Conservation (phyloP, 1,140 invertebrate species). For the Drosophila littoralis region DNA sequence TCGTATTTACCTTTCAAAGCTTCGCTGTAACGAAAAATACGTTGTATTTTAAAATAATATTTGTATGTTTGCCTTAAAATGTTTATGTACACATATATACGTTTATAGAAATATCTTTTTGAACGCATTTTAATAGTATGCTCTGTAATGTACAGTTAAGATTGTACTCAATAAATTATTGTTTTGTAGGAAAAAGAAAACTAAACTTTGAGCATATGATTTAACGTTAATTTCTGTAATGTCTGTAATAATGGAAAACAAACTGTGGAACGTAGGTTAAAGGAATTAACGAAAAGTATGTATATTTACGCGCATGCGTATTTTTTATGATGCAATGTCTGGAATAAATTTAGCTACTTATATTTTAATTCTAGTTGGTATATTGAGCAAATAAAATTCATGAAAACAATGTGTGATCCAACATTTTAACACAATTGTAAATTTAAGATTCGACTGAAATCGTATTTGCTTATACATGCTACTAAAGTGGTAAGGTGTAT, state of each 20-base stretch:
- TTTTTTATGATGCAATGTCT: constrained; percentile 8
- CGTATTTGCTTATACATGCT: no score
- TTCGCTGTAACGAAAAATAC: constrained; percentile 35
- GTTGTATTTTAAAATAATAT: constrained; percentile 30
- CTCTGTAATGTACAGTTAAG: no score
- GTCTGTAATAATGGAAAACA: background rate
- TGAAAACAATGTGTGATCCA: background rate
- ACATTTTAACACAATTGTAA: background rate
- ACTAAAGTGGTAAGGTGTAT: no score
- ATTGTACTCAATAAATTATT: background rate
- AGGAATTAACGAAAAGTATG: constrained; percentile 35
- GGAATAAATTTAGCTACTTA: constrained; percentile 20
- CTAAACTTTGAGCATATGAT: background rate
- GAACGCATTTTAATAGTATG: no score
- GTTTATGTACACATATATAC: background rate
- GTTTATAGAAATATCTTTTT: background rate
- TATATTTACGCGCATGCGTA: constrained; percentile 65
- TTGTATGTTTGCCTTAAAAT: constrained; percentile 15
- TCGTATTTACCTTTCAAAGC: constrained; percentile 29
- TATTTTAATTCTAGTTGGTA: constrained; percentile 39
- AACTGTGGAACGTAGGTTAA: constrained; percentile 24
- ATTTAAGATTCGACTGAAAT: no score
- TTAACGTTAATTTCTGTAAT: background rate
- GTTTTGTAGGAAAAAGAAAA: background rate
- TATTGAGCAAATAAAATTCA: background rate